Conservation (phyloP, 2,888 invertebrate genomes). For the Deilephila porcellus region DNA sequence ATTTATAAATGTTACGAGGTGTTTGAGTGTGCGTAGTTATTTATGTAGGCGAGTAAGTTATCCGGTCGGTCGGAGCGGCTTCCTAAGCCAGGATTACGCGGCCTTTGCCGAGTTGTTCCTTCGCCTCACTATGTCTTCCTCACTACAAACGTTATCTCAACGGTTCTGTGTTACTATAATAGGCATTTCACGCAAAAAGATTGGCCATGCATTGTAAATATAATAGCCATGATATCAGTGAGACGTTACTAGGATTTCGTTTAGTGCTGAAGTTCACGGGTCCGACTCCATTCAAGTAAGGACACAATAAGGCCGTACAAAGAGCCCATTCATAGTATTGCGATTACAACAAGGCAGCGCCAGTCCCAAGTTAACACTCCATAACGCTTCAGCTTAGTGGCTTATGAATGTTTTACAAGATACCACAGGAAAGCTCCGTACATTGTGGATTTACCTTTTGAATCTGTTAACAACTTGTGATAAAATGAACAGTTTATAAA, state of each 20-base stretch:
- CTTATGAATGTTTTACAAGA: conserved; percentile 47
- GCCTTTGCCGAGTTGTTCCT: conserved; percentile 50
- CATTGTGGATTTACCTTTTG: conserved; percentile 16
- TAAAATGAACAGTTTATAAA: not conserved
- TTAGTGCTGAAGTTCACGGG: conserved; percentile 49
- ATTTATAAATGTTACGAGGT: conserved; percentile 22
- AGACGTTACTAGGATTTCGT: conserved; percentile 53
- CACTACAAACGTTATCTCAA: conserved; percentile 43
- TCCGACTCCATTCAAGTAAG: conserved; percentile 53
- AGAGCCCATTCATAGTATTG: conserved; percentile 61
- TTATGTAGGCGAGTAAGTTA: conserved; percentile 40
- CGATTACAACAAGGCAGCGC: conserved; percentile 47
- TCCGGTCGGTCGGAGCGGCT: conserved; percentile 50
- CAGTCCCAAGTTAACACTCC: conserved; percentile 33
- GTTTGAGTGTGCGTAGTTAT: conserved; percentile 33
- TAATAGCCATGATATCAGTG: conserved; percentile 38
- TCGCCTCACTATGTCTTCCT: conserved; percentile 47
- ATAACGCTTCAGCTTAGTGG: conserved; percentile 37
- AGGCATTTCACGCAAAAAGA: not conserved
- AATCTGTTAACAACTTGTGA: conserved; percentile 3
- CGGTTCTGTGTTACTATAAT: not conserved
- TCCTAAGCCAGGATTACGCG: conserved; percentile 66
- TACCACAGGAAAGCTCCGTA: conserved; percentile 36
- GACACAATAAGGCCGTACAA: conserved; percentile 61
- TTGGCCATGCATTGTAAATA: conserved; percentile 24